Base-by-base conservation (phyloP, 1,140 invertebrate genomes). In the Melipona quadrifasciata region DNA sequence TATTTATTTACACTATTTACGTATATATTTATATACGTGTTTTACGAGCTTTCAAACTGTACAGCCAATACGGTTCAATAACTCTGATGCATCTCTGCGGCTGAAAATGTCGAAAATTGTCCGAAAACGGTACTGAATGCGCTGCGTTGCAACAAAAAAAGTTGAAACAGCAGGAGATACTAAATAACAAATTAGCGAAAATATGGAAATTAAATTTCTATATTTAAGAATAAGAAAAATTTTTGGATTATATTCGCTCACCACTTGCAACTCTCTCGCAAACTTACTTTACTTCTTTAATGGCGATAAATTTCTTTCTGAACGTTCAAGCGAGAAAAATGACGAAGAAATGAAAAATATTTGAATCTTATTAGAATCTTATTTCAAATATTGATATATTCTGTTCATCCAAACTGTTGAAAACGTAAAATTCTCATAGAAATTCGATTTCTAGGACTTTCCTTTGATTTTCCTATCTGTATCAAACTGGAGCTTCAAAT, bases 1-100 rank as follows among this genome's bases (percentile, higher is more conserved):
- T 55, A 70, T 84, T 79, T 83, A 76, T 83, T 70, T 70, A 58
- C 74, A 21, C 67, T 67, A 79, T 39, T 39, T n/a, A 39, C 39
- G 39, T 39, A 39, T 5, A 39, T 47, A 47, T 47, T 8, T 8
- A 6, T 47, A 47, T 27, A 64, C 61, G 55, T 19, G 65, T 65
- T 53, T 84, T 17, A 79, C 68, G 76, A 47, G 5, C 51, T 80
- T 39, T 47, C 34, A 14, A 53, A 72, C n/a, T 47, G n/a, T 65
- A 21, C 51, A n/a, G 31, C 8, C 47, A n/a, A 76, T 31, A 53
- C 76, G 19, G 39, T 47, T 0, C 39, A 47, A 65, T 53, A 47
- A 84, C 72, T 68, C 16, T 68, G 34, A 78, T 79, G 11, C 55
- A 14, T 8, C 17, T 16, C 31, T 57, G 39, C 21, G n/a, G 72